These are phyloP conservation scores for Tapirus terrestris DNA, from an alignment of 2,113 vertebrate species.

Conservation along the genomic window DNA sequence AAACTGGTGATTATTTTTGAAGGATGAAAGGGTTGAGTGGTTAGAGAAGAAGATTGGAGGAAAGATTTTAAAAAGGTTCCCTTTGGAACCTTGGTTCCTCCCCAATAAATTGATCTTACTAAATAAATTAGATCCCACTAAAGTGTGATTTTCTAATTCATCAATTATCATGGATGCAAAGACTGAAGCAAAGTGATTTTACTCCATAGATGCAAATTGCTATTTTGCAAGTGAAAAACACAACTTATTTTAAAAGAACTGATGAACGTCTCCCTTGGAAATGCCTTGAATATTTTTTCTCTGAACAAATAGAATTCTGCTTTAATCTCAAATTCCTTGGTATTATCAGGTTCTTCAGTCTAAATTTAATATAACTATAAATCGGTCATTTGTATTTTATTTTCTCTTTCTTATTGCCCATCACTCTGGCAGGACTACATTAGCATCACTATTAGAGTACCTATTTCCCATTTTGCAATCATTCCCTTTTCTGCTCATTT, in stretches of 20 bases:
- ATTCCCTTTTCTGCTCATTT: not conserved
- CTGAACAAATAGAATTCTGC: not conserved
- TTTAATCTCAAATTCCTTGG: not conserved
- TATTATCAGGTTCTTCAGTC: not conserved
- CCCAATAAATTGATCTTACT: not conserved
- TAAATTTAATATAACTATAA: not conserved
- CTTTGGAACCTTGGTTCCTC: not conserved
- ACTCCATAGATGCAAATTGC: not conserved
- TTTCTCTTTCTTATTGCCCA: not conserved
- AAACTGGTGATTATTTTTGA: not conserved
- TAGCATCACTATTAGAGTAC: not conserved
- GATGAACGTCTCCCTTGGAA: not conserved
- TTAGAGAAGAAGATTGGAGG: not conserved
- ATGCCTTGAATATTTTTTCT: not conserved
- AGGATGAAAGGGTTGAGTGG: not conserved
- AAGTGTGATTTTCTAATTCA: conserved; percentile 30
- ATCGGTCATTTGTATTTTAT: not conserved
- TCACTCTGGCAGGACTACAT: not conserved
- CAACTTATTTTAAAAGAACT: not conserved
- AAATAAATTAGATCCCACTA: conserved; percentile 21
- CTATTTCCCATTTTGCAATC: not conserved
- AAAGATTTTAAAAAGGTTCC: not conserved
- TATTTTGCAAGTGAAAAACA: not conserved
- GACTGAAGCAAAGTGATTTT: not conserved
- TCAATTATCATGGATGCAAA: not conserved